These are phyloP conservation scores for Hofmannophila pseudospretella DNA, from an alignment of 2,888 invertebrate species.

Conservation along the genomic window DNA sequence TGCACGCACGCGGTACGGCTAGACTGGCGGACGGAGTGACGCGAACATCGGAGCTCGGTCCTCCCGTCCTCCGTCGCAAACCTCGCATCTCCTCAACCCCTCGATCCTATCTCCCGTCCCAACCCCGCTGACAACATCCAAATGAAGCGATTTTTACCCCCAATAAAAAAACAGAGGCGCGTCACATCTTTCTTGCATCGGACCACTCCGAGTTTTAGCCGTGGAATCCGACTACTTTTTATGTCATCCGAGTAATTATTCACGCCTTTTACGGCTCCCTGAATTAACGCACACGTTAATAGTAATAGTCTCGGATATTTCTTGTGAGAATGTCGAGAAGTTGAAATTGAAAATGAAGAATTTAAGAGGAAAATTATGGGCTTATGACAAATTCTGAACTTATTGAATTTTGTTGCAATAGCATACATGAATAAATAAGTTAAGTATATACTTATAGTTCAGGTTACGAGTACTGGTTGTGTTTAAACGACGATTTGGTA, in stretches of 20 bases:
- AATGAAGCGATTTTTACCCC: slow-evolving; percentile 36
- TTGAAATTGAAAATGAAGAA: background rate
- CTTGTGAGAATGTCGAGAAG: slow-evolving; percentile 39
- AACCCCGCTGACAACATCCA: slow-evolving; percentile 33
- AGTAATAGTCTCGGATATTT: slow-evolving; percentile 31
- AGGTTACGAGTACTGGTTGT: too few relatives aligned
- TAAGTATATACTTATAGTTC: too few relatives aligned
- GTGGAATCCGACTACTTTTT: slow-evolving; percentile 59
- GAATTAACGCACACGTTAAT: slow-evolving; percentile 52
- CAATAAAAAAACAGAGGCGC: slow-evolving; percentile 34
- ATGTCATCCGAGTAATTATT: slow-evolving; percentile 54
- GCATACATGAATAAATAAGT: too few relatives aligned
- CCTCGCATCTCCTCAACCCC: slow-evolving; percentile 49
- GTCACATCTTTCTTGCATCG: slow-evolving; percentile 26
- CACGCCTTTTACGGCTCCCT: slow-evolving; percentile 59
- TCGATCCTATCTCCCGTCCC: slow-evolving; percentile 28
- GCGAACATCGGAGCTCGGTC: slow-evolving; percentile 16
- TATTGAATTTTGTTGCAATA: slow-evolving; percentile 10
- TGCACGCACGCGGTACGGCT: slow-evolving; percentile 60
- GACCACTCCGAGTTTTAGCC: slow-evolving; percentile 35
- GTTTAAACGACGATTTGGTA: too few relatives aligned
- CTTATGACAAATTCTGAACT: background rate
- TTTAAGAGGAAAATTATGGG: background rate
- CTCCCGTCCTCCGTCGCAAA: slow-evolving; percentile 23
- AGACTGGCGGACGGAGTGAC: slow-evolving; percentile 51